phyloP scores from a whole-genome alignment of 2,113 vertebrate genomes.

The Macquaria ambigua region DNA sequence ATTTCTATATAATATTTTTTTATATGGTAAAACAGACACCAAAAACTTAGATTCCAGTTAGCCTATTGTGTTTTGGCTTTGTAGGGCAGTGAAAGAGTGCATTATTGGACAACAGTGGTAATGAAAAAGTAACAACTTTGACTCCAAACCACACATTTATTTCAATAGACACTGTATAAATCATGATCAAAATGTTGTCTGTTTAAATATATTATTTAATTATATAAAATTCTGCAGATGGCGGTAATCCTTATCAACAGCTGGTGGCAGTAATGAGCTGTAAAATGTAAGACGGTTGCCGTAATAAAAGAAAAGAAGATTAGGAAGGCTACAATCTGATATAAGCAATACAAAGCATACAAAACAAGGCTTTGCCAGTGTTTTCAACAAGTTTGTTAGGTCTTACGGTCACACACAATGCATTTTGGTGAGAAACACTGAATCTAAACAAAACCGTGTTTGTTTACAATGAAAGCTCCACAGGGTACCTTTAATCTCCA shows the following conservation, averaged over 20 bases:
- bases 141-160: not conserved
- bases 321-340: not conserved
- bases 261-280: not conserved
- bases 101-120: not conserved
- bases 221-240: not conserved
- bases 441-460: slow-evolving; percentile 61
- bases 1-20: not conserved
- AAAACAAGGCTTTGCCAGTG: slow-evolving; percentile 1
- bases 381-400: slow-evolving; percentile 34
- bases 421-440: slow-evolving; percentile 38
- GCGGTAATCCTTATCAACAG: not conserved
- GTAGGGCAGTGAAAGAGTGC: not conserved
- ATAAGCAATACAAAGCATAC: not conserved
- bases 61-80: not conserved
- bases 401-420: slow-evolving; percentile 30
- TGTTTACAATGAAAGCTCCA: slow-evolving; percentile 73
- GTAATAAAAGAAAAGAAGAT: not conserved
- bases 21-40: not conserved
- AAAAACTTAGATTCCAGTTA: not conserved
- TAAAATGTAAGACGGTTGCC: not conserved
- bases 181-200: not conserved
- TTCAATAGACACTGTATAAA: not conserved
- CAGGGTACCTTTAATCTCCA: slow-evolving; percentile 81
- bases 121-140: not conserved
- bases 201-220: not conserved